phyloP scores from a whole-genome alignment of 2,797 vertebrate species.

The Xenentodon cancila region DNA sequence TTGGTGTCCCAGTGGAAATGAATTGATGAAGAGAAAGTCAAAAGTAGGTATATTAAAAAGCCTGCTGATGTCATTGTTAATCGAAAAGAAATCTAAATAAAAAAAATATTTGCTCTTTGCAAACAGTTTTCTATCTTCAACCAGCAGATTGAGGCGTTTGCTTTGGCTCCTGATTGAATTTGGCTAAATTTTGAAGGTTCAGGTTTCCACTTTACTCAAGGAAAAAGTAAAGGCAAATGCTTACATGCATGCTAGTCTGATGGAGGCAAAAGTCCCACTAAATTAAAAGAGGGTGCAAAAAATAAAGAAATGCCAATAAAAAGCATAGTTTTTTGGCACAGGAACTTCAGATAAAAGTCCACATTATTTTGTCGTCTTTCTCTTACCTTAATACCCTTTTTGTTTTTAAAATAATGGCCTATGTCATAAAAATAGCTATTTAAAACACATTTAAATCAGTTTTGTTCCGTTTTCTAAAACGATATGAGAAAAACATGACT shows the following conservation, averaged over 20 bases:
- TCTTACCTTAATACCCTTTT: not conserved
- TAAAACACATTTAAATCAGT: too few species aligned
- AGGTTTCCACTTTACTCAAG: conserved; percentile 20
- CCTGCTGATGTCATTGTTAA: conserved; percentile 18
- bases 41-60: conserved; percentile 36
- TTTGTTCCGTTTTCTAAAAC: too few species aligned
- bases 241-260: not conserved
- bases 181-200: conserved; percentile 6
- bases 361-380: not conserved
- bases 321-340: not conserved
- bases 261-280: too few species aligned
- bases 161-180: conserved; percentile 31
- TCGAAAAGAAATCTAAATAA: conserved; percentile 38
- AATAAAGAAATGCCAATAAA: too few species aligned
- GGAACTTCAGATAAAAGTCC: not conserved
- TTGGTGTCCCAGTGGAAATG: conserved; percentile 25
- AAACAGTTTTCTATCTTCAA: conserved; percentile 38
- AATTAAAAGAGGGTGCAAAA: too few species aligned
- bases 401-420: too few species aligned
- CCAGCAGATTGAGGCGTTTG: conserved; percentile 37
- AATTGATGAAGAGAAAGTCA: conserved; percentile 40
- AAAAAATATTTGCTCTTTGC: conserved; percentile 32
- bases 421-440: too few species aligned
- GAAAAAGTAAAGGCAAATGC: conserved; percentile 6
- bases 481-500: too few species aligned